Conservation (phyloP, 2,888 invertebrate genomes). For the Agrotis segetum region DNA sequence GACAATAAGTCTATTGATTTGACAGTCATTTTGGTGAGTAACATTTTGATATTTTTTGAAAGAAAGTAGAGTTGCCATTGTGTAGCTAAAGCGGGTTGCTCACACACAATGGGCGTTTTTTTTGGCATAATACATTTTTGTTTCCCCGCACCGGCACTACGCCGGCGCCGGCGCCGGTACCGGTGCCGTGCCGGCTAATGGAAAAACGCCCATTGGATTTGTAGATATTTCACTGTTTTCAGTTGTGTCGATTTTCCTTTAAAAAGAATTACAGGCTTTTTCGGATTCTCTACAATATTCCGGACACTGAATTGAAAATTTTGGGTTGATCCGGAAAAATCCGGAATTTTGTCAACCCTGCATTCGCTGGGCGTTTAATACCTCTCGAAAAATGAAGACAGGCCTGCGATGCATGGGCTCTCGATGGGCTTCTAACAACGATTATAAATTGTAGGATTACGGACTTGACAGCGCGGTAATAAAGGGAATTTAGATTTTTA, state of each 20-base stretch:
- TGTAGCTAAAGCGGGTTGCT: too few species aligned
- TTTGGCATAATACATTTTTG: too few species aligned
- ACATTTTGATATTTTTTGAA: too few species aligned
- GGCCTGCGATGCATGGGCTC: not conserved
- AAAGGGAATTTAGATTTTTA: constrained; percentile 55
- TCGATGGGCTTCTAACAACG: constrained; percentile 28
- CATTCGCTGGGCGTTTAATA: constrained; percentile 55
- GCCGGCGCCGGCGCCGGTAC: too few species aligned
- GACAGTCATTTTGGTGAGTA: too few species aligned
- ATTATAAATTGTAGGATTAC: constrained; percentile 60
- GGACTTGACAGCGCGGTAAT: constrained; percentile 54
- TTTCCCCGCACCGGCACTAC: too few species aligned
- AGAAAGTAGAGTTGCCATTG: too few species aligned
- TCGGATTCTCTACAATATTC: not conserved
- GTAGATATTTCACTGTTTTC: too few species aligned
- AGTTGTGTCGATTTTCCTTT: not conserved
- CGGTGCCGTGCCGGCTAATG: too few species aligned
- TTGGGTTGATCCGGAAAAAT: not conserved
- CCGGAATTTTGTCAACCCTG: not conserved
- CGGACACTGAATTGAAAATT: not conserved
- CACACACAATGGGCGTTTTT: too few species aligned
- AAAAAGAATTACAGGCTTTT: not conserved
- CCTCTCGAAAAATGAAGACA: constrained; percentile 56
- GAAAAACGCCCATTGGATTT: too few species aligned
- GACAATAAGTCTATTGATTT: too few species aligned